Base-by-base conservation (phyloP, 2,113 vertebrate genomes). In the Phalacrocorax carbo region DNA sequence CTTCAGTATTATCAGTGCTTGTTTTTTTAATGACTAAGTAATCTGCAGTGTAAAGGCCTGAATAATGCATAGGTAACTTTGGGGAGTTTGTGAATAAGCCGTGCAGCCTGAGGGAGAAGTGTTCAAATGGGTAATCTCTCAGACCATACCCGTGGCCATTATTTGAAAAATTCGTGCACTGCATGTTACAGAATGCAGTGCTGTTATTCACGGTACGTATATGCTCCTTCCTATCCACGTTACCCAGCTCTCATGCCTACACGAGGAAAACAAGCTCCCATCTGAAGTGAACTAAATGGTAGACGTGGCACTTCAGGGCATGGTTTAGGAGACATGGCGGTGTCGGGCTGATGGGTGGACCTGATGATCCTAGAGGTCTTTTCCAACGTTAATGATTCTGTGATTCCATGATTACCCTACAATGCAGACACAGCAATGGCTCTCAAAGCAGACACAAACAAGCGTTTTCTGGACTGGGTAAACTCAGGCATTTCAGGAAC, bases 61-160 rank as follows among this genome's bases (percentile, higher is more conserved):
- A 60, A 71, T 44, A 40, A 86, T 0, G 2, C 20, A 25, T 9
- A 11, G 0, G 0, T 52, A 34, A 44, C 34, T 58, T 3, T 3
- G 20, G 57, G 20, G 15, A 0, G 0, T 60, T 34, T 65, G 64
- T 27, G n/a, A 65, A 26, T 49, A 40, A 79, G 5, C 55, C 68
- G 40, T 38, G 65, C 30, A 73, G 46, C 42, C 8, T 3, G 19
- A 32, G 32, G 23, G 18, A 25, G 46, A 84, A 69, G 20, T 5
- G 38, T 48, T 52, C 58, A 25, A 49, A 15, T 1, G 1, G 46
- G 36, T 32, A 5, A 22, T 7, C 22, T 42, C 62, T 57, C 58
- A 60, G 19, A 29, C 57, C 22, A 20, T 15, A 34, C 15, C 38
- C 0, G 0, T 1, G 8, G 65, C 66, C 29, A 7, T 19, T 16